phyloP scores from a whole-genome alignment of 2,888 invertebrate species.

The Sphecodes monilicornis region DNA sequence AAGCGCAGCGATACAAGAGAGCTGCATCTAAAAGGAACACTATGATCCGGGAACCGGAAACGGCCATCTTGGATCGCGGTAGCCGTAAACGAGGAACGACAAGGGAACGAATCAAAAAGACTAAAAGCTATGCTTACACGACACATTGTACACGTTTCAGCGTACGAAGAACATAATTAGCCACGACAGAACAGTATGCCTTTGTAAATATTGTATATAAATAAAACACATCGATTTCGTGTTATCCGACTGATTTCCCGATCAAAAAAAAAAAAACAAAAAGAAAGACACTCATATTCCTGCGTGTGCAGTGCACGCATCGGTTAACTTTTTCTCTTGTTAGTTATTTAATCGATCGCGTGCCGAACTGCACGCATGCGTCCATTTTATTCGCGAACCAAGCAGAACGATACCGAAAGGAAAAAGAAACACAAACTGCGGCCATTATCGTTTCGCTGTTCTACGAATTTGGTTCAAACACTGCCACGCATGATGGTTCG shows the following conservation, averaged over 20 bases:
- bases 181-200: slow-evolving; percentile 74
- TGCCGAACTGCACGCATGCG: background rate
- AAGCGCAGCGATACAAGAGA: slow-evolving; percentile 79
- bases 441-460: background rate
- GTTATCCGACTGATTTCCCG: slow-evolving; percentile 48
- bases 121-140: slow-evolving; percentile 59
- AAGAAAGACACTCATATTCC: background rate
- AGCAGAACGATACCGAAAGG: background rate
- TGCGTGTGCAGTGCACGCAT: background rate
- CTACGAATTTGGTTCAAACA: slow-evolving; percentile 1
- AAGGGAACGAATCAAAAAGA: slow-evolving; percentile 30
- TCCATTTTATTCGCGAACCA: background rate
- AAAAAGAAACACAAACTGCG: background rate
- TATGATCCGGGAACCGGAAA: background rate
- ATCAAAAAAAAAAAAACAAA: background rate
- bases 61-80: background rate
- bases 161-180: slow-evolving; percentile 77
- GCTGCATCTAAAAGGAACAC: slow-evolving; percentile 76
- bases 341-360: slow-evolving; percentile 1
- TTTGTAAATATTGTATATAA: slow-evolving; percentile 83
- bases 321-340: background rate
- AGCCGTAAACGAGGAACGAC: background rate
- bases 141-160: slow-evolving; percentile 69
- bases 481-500: background rate
- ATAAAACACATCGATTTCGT: slow-evolving; percentile 81